A percentile compares a stretch with the other conserved stretches of the same genome.
These are phyloP conservation scores for Sus cebifrons DNA, from an alignment of 2,797 vertebrate genomes.

Conservation along the genomic window DNA sequence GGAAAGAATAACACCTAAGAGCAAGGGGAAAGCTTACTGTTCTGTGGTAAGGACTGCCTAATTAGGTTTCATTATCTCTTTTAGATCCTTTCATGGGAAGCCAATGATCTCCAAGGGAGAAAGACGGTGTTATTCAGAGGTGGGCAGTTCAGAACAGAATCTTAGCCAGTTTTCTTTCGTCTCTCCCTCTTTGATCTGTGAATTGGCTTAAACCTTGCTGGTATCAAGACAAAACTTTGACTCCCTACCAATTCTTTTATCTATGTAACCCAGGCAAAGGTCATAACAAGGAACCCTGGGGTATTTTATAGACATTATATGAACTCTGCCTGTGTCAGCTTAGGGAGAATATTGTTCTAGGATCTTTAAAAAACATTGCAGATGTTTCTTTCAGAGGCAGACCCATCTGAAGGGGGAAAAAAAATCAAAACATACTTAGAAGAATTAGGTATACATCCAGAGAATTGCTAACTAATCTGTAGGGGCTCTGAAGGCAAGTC, in stretches of 20 bases:
- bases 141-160: not conserved
- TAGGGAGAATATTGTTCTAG: not conserved
- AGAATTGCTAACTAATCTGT: not conserved
- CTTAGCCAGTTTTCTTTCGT: slow-evolving; percentile 68
- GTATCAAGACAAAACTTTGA: not conserved
- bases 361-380: not conserved
- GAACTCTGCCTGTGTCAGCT: not conserved
- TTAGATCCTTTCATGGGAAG: slow-evolving; percentile 57
- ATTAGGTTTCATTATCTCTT: slow-evolving; percentile 68
- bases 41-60: slow-evolving; percentile 36
- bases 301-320: not conserved
- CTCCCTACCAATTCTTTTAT: slow-evolving; percentile 20
- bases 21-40: not conserved
- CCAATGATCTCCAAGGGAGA: slow-evolving; percentile 57
- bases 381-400: slow-evolving; percentile 18
- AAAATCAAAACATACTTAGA: not conserved
- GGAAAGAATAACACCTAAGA: not conserved
- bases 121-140: slow-evolving; percentile 66
- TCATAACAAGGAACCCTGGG: slow-evolving; percentile 41
- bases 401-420: not conserved
- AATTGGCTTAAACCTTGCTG: slow-evolving; percentile 15
- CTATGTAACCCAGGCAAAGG: not conserved
- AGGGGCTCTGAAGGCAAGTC: not conserved
- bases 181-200: not conserved
- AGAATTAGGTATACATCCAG: not conserved